Percentiles rank a stretch among this genome's conserved stretches.
Conservation (phyloP, 1,140 invertebrate species). For the Euwallacea similis region DNA sequence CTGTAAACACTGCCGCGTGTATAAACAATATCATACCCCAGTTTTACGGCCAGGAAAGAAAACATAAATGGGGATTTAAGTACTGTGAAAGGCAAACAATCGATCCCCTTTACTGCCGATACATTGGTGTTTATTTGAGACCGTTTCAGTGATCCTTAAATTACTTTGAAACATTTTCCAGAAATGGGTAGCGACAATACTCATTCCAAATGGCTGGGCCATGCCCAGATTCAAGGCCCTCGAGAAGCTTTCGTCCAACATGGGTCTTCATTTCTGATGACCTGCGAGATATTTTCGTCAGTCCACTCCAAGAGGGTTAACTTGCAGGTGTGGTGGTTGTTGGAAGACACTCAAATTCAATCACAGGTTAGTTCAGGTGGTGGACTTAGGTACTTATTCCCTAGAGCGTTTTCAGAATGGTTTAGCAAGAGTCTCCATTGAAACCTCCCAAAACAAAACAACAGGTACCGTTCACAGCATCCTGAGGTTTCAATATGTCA, state of each 20-base stretch:
- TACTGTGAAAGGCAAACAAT: slow-evolving; percentile 9
- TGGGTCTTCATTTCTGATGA: slow-evolving; percentile 51
- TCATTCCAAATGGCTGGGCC: slow-evolving; percentile 43
- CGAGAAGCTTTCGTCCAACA: slow-evolving; percentile 48
- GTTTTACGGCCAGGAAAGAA: background rate
- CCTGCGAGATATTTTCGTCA: slow-evolving; percentile 49
- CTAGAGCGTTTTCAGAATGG: background rate
- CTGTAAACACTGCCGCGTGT: too few species aligned
- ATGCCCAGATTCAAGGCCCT: slow-evolving; percentile 49
- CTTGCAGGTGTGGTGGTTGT: slow-evolving; percentile 48
- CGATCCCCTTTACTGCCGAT: slow-evolving; percentile 6
- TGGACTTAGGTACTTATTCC: background rate
- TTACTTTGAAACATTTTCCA: slow-evolving; percentile 13
- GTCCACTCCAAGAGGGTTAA: slow-evolving; percentile 40
- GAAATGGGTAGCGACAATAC: slow-evolving; percentile 30
- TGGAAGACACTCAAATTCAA: slow-evolving; percentile 48
- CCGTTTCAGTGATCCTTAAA: too few species aligned
- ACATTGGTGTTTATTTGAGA: slow-evolving; percentile 12
- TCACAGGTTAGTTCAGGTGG: slow-evolving; percentile 43
- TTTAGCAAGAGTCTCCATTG: background rate
- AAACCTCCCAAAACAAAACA: background rate
- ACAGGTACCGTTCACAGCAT: slow-evolving; percentile 47
- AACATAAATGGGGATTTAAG: slow-evolving; percentile 10
- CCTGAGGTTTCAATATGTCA: slow-evolving; percentile 52
- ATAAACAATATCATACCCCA: too few species aligned